Evolutionary conservation across 2,797 vertebrate species (phyloP), one percentile per base, ranked within the genome.

Genomic region (Melanotaenia parkinsoni): DNA sequence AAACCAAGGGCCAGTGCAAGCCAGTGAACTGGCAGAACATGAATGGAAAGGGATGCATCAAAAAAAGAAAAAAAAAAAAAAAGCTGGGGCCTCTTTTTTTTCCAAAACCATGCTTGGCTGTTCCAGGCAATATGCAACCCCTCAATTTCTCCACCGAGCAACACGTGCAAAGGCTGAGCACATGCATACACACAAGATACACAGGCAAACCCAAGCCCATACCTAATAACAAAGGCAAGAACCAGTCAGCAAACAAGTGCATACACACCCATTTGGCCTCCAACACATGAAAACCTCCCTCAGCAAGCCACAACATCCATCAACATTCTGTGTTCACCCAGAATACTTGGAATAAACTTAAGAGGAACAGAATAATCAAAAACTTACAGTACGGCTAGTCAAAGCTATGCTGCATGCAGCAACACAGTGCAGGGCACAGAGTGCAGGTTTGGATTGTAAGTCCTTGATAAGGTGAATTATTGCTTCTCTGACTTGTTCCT

Each of bases 11-110:
- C 71, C 76, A 8, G 51, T 47, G 66, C 32, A 54, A 77, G 76
- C 78, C 71, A 82, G 81, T 59, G 53, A 58, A 84, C 85, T 87
- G 88, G 89, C 87, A 86, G 82, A 75, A 84, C 81, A 85, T 90
- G 82, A 88, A 91, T 87, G 77, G 65, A 70, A 61, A 50, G 78
- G 79, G 71, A 78, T 66, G 81, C 77, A 88, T 90, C 78, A 92
- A 91, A 90, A 86, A 74, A 70, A 81, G 4, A 37, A 92, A 92
- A 91, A 86, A 73, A 70, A 70, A 37, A 37, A 43, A 47, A 47
- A 47, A n/a, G 67, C 76, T 71, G 69, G 76, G 84, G 72, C 82
- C 76, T 67, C 63, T 50, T 70, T 53, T 53, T 70, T 66, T 47
- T 18, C 14, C 63, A 61, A 84, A 87, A 77, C 76, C 75, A 74